Conservation (phyloP, 2,113 vertebrate species). For the Serilophus lunatus region DNA sequence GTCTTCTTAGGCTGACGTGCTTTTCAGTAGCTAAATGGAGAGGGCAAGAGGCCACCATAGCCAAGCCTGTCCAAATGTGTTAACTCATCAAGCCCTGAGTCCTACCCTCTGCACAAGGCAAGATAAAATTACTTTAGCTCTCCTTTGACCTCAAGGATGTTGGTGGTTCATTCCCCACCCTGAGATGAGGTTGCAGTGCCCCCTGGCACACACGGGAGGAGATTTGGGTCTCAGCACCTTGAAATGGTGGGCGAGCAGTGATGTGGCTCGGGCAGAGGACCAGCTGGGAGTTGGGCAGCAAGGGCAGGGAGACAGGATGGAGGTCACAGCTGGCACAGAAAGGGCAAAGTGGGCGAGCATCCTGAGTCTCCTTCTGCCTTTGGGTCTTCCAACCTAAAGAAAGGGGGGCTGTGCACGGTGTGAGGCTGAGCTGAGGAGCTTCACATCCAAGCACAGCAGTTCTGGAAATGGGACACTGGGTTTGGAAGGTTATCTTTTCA, state of each 20-base stretch:
- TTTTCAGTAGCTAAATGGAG: neutral
- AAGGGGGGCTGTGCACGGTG: accelerated
- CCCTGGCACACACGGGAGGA: neutral
- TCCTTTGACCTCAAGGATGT: neutral
- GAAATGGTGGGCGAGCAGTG: neutral
- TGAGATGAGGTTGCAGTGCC: neutral
- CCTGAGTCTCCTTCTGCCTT: neutral
- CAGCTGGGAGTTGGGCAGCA: neutral
- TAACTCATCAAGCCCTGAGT: neutral
- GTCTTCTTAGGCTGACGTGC: neutral
- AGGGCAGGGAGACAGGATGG: neutral
- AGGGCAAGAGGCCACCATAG: neutral
- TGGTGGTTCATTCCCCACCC: neutral
- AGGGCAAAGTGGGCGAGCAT: neutral
- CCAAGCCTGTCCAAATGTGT: accelerated
- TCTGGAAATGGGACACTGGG: neutral
- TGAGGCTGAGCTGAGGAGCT: neutral
- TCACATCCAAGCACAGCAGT: neutral
- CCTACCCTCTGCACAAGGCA: neutral
- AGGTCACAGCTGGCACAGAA: neutral
- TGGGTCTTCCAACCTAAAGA: neutral
- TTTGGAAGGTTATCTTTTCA: neutral
- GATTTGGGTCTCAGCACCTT: neutral
- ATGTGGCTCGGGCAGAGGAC: accelerated
- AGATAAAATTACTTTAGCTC: neutral